These are phyloP conservation scores for Lordiphosa clarofinis DNA, from an alignment of 1,140 invertebrate species.

Conservation along the genomic window DNA sequence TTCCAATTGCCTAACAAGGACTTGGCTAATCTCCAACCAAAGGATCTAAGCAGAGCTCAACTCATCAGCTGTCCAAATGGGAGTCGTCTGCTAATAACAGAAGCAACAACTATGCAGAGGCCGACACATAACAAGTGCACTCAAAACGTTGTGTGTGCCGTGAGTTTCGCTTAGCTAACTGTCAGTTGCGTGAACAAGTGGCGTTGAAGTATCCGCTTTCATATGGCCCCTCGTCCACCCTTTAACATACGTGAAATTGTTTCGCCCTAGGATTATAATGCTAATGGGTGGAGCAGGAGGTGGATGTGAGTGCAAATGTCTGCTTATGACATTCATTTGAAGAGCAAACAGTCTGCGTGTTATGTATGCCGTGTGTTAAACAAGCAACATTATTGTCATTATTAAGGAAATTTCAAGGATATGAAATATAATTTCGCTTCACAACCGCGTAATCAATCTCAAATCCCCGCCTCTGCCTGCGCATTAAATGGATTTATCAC, in stretches of 20 bases:
- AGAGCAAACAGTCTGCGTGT: conserved; percentile 12
- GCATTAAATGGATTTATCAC: conserved; percentile 51
- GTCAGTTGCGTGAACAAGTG: conserved; percentile 59
- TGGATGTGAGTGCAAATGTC: conserved; percentile 37
- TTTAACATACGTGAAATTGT: conserved; percentile 36
- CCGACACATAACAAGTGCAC: conserved; percentile 60
- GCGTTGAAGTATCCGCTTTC: conserved; percentile 35
- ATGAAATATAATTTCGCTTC: conserved; percentile 35
- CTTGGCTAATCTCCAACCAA: conserved; percentile 2
- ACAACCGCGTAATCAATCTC: conserved; percentile 58
- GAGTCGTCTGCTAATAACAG: conserved; percentile 39
- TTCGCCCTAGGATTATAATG: conserved; percentile 36
- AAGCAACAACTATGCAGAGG: conserved; percentile 17
- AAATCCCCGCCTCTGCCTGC: conserved; percentile 18
- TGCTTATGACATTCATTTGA: conserved; percentile 66
- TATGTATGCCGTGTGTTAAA: conserved; percentile 21
- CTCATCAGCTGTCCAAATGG: conserved; percentile 37
- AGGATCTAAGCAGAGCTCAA: conserved; percentile 25
- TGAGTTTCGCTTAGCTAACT: conserved; percentile 42
- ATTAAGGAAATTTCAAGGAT: conserved; percentile 41
- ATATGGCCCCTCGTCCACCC: conserved; percentile 6
- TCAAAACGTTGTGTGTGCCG: conserved; percentile 18
- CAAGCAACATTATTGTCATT: conserved; percentile 60
- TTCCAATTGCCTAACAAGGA: conserved; percentile 1
- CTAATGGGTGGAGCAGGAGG: conserved; percentile 5